A percentile compares a stretch with the other conserved stretches of the same genome.
phyloP scores from a whole-genome alignment of 2,797 vertebrate species.

The Myiotriccus ornatus region DNA sequence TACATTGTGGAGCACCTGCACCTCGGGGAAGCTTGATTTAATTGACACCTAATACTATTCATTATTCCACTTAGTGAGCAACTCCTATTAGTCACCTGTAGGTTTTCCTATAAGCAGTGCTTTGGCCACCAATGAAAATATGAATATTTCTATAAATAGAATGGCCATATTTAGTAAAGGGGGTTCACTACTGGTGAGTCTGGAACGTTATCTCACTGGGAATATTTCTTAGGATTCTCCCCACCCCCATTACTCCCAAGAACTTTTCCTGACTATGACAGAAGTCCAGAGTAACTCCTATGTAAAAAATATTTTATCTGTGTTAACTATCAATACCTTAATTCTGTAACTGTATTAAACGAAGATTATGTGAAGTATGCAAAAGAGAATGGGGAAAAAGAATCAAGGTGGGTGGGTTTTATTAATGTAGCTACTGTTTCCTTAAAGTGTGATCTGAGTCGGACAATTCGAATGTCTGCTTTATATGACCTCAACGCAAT shows the following conservation, averaged over 20 bases:
- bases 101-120: slow-evolving; percentile 83
- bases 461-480: background rate
- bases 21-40: slow-evolving; percentile 93
- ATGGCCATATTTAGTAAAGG: slow-evolving; percentile 80
- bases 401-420: slow-evolving; percentile 21
- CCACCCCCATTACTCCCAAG: background rate
- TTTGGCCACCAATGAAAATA: slow-evolving; percentile 86
- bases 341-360: background rate
- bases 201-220: slow-evolving; percentile 32
- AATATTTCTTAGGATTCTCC: slow-evolving; percentile 46
- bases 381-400: background rate
- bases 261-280: slow-evolving; percentile 37
- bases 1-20: slow-evolving; percentile 98
- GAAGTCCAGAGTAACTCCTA: slow-evolving; percentile 17
- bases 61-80: slow-evolving; percentile 99
- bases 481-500: slow-evolving; percentile 5
- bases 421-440: background rate
- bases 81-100: slow-evolving; percentile 97
- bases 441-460: slow-evolving; percentile 5
- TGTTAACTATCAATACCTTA: background rate
- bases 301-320: slow-evolving; percentile 17
- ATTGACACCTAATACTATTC: slow-evolving; percentile 98
- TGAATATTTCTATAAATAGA: slow-evolving; percentile 92
- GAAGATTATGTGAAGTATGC: background rate
- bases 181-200: slow-evolving; percentile 65